phyloP scores from a whole-genome alignment of 2,888 invertebrate species.

The Plagodis pulveraria region DNA sequence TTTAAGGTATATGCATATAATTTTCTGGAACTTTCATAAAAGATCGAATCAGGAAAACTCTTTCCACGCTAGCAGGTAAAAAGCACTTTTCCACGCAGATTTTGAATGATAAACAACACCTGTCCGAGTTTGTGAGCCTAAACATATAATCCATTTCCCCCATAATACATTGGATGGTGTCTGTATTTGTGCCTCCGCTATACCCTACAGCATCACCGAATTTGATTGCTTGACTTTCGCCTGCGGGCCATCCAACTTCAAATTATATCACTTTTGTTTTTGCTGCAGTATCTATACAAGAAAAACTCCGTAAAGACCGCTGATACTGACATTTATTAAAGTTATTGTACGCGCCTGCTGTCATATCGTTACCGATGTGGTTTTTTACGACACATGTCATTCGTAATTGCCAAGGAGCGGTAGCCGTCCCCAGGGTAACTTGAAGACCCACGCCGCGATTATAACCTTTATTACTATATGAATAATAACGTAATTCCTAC shows the following conservation, averaged over 20 bases:
- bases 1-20: too few species aligned
- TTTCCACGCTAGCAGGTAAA: too few species aligned
- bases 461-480: constrained; percentile 48
- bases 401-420: constrained; percentile 72
- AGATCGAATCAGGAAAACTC: too few species aligned
- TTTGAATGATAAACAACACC: too few species aligned
- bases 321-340: constrained; percentile 53
- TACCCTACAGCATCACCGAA: background rate
- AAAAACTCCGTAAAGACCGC: constrained; percentile 41
- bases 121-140: too few species aligned
- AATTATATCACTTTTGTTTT: constrained; percentile 12
- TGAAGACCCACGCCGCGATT: constrained; percentile 52
- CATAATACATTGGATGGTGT: background rate
- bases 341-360: constrained; percentile 57
- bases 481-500: constrained; percentile 43
- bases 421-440: constrained; percentile 51
- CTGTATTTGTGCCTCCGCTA: too few species aligned
- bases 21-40: too few species aligned
- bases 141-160: background rate
- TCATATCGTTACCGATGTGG: constrained; percentile 54
- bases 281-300: constrained; percentile 14
- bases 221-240: constrained; percentile 1
- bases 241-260: constrained; percentile 8
- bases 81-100: too few species aligned
- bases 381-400: constrained; percentile 76